These are phyloP conservation scores for Hylaeus anthracinus DNA, from an alignment of 1,140 invertebrate genomes.

Conservation along the genomic window DNA sequence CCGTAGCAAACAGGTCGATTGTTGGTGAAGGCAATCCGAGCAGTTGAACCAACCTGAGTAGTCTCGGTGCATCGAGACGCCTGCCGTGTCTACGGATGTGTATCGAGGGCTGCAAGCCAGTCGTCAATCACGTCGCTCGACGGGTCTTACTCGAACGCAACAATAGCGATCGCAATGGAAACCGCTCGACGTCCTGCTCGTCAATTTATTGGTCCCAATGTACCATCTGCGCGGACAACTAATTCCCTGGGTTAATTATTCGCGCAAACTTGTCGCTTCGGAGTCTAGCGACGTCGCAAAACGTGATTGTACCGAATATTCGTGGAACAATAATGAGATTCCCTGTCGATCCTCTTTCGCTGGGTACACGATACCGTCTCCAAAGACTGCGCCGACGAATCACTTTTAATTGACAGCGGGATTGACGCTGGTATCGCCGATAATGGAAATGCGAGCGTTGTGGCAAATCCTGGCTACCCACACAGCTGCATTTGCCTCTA, in stretches of 20 bases:
- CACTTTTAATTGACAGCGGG: background rate
- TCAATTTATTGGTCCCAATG: slow-evolving; percentile 50
- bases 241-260: slow-evolving; percentile 49
- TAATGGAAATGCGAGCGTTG: background rate
- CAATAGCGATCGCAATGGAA: slow-evolving; percentile 42
- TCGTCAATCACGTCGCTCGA: slow-evolving; percentile 56
- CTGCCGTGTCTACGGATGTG: slow-evolving; percentile 23
- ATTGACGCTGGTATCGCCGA: background rate
- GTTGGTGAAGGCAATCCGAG: slow-evolving; percentile 38
- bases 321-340: background rate
- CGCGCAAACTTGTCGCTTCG: slow-evolving; percentile 9
- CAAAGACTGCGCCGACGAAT: background rate
- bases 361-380: background rate
- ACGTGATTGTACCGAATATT: background rate
- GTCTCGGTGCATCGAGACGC: slow-evolving; percentile 12
- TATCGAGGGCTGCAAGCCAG: slow-evolving; percentile 30
- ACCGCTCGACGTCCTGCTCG: slow-evolving; percentile 33
- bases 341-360: background rate
- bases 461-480: background rate
- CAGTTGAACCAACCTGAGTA: slow-evolving; percentile 9
- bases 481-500: background rate
- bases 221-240: slow-evolving; percentile 23
- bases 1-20: slow-evolving; percentile 33
- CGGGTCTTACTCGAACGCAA: slow-evolving; percentile 40
- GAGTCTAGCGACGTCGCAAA: background rate